Evolutionary conservation across 2,797 vertebrate species (phyloP), one percentile per base, ranked within the genome.

Genomic region (Urosaurus nigricauda): DNA sequence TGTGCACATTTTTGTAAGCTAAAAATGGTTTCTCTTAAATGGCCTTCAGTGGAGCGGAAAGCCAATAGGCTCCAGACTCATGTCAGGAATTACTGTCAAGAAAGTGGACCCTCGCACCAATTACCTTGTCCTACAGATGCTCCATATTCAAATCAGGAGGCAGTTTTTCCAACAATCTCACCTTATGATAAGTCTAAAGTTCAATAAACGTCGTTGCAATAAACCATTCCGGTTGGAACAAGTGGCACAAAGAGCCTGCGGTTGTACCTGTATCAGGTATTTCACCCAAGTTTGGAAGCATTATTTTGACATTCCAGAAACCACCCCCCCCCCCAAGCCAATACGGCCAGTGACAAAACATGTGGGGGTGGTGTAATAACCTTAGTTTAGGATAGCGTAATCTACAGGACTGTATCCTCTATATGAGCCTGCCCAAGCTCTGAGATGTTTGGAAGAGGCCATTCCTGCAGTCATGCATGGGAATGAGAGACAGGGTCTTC

Each of bases 101-200:
- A 63, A 87, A 74, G 71, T 35, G 60, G 56, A 73, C 63, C 0
- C 0, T 0, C 70, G 47, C 51, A 21, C 87, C 79, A 58, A 14
- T 5, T 5, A 63, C 56, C 81, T 53, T 13, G 77, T 89, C 90
- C 73, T 63, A 43, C 1, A 84, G 60, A 88, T 88, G 81, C 53
- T 87, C 84, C 3, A 0, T 51, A 19, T 19, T 65, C 89, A 47
- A 58, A 60, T 63, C 75, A 26, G 79, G n/a, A 7, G 3, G 77
- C 77, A 14, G 26, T 11, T 86, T 70, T 86, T 43, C 85, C 47
- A 80, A 84, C 35, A 68, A 4, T 88, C 81, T 0, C 63, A 77
- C 71, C 92, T 82, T 88, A 86, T 84, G 78, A 77, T 86, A 86
- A 91, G 85, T 78, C 53, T 26, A 71, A 86, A 84, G 68, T 87